Conservation (phyloP, 2,797 vertebrate species). For the Crenichthys baileyi region DNA sequence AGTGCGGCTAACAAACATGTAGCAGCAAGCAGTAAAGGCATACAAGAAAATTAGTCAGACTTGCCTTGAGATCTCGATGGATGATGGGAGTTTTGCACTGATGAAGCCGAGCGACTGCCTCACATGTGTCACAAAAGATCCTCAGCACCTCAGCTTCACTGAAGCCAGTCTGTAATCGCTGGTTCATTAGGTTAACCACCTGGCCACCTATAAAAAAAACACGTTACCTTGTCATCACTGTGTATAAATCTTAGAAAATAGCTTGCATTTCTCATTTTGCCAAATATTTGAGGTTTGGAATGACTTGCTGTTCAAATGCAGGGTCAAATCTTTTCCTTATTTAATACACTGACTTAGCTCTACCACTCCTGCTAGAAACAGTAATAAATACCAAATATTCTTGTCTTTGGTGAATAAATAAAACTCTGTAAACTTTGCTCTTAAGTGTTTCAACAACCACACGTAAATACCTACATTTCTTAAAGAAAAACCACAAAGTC, state of each 20-base stretch:
- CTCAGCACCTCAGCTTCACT: conserved; percentile 93
- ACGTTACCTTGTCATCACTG: background rate
- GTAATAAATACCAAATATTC: background rate
- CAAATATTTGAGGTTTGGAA: background rate
- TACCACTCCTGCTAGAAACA: background rate
- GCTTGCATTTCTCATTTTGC: background rate
- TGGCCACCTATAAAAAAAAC: conserved; percentile 86
- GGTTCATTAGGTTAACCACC: conserved; percentile 99
- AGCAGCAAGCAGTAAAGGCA: background rate
- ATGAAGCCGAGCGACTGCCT: conserved; percentile 92
- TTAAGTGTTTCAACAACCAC: background rate
- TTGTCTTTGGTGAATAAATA: background rate
- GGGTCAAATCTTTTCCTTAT: background rate
- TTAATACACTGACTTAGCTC: background rate
- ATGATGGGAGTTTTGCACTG: conserved; percentile 94
- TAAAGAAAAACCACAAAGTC: conserved; percentile 25
- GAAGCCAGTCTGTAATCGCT: conserved; percentile 93
- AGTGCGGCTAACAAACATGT: background rate
- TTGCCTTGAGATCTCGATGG: conserved; percentile 96
- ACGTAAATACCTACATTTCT: background rate
- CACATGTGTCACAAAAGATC: conserved; percentile 97
- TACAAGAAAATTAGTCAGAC: conserved; percentile 5
- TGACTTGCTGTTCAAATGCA: background rate
- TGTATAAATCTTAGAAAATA: background rate
- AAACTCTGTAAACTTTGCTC: background rate